Conservation (phyloP, 2,113 vertebrate species). For the Gadus macrocephalus region DNA sequence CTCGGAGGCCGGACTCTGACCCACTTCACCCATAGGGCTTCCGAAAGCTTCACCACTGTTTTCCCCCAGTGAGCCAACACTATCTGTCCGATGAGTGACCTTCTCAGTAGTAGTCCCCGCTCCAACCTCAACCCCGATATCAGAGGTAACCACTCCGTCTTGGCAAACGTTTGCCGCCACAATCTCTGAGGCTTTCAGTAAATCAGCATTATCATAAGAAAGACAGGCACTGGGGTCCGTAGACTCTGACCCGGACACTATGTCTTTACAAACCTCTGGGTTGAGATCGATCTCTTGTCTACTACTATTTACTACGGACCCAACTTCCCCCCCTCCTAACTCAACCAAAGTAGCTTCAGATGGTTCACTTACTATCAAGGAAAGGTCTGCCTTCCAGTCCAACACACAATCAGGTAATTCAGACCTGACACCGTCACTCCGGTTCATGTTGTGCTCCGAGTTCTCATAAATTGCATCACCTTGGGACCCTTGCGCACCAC, state of each 20-base stretch:
- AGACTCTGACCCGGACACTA: neutral
- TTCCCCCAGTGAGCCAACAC: neutral
- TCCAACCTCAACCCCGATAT: conserved; percentile 29
- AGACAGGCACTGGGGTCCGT: neutral
- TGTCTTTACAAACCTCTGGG: conserved; percentile 1
- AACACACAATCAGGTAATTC: conserved; percentile 66
- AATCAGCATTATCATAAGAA: neutral
- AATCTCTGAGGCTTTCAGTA: neutral
- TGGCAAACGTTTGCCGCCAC: neutral
- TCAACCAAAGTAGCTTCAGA: neutral
- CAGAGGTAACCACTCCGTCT: neutral
- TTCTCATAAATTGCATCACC: conserved; percentile 14
- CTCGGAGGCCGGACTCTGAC: conserved; percentile 28
- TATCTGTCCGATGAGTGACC: neutral
- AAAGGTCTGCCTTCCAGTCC: conserved; percentile 66
- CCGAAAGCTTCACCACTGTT: conserved; percentile 6
- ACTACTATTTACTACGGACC: neutral
- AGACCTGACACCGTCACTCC: conserved; percentile 3
- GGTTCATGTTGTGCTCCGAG: conserved; percentile 9
- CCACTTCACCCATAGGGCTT: conserved; percentile 11
- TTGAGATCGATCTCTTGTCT: neutral
- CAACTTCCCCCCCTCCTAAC: conserved; percentile 1
- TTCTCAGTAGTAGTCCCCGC: conserved; percentile 28
- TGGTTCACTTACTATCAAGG: conserved; percentile 48
- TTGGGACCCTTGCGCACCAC: conserved; percentile 11